Evolutionary conservation across 2,113 vertebrate species (phyloP).

Genomic region (Alethe castanea): DNA sequence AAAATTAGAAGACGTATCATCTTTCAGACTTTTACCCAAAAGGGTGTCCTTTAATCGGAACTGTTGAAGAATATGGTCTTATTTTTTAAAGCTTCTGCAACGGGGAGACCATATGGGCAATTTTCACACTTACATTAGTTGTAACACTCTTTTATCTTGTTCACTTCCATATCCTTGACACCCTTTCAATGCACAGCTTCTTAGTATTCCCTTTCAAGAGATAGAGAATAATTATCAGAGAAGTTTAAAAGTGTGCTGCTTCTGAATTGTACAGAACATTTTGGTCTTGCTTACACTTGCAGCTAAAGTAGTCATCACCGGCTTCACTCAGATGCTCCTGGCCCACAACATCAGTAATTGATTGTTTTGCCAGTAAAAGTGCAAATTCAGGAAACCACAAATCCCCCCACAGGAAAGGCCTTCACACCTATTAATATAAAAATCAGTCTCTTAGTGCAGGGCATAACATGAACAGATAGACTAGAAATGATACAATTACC

Average conservation of each 20-base stretch:
- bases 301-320: not conserved
- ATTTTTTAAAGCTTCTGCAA: not conserved
- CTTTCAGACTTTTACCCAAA: not conserved
- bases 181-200: not conserved
- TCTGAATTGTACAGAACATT: not conserved
- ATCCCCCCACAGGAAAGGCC: not conserved
- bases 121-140: slow-evolving; percentile 33
- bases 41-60: not conserved
- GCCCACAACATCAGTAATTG: not conserved
- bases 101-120: not conserved
- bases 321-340: not conserved
- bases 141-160: slow-evolving; percentile 16
- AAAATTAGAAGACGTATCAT: not conserved
- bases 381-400: not conserved
- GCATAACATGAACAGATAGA: not conserved
- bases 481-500: not conserved
- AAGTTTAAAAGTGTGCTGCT: not conserved
- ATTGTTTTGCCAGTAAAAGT: not conserved
- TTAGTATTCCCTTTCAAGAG: not conserved
- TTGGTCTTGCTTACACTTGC: not conserved
- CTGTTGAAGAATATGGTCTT: not conserved
- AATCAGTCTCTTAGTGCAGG: not conserved
- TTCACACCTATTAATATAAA: not conserved
- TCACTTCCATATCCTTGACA: not conserved
- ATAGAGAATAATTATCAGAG: not conserved